These are phyloP conservation scores for Hippocampus barbouri DNA, from an alignment of 2,113 vertebrate genomes.

Conservation along the genomic window DNA sequence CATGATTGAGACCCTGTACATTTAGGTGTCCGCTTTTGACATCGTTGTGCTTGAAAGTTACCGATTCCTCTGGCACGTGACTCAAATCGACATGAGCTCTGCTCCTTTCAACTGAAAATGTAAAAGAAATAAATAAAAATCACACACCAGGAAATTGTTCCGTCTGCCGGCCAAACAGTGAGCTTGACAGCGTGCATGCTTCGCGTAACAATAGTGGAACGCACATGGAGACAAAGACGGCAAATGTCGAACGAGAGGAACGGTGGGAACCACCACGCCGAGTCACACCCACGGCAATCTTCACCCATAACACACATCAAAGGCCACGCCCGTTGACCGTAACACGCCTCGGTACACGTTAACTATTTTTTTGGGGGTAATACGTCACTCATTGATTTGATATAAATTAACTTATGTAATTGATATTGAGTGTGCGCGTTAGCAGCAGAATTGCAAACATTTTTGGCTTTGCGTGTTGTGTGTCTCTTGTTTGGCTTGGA, in stretches of 20 bases:
- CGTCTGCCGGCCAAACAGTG: neutral
- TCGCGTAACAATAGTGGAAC: neutral
- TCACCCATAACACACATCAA: neutral
- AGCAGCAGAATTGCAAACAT: neutral
- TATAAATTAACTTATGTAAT: neutral
- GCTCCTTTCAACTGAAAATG: neutral
- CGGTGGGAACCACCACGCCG: neutral
- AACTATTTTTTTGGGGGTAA: neutral
- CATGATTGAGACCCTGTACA: neutral
- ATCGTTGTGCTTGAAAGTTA: neutral
- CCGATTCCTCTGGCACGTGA: neutral
- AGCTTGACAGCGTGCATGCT: neutral
- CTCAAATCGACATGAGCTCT: neutral
- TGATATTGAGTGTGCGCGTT: neutral
- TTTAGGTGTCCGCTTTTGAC: neutral
- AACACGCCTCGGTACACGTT: neutral
- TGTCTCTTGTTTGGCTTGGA: conserved; percentile 11
- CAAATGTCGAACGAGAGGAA: neutral
- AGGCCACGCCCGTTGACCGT: neutral
- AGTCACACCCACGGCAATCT: neutral
- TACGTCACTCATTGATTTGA: neutral
- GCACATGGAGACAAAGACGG: neutral
- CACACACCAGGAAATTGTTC: neutral
- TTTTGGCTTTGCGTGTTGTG: conserved; percentile 5
- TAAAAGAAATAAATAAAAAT: neutral